These are phyloP conservation scores for Spatulosminthurus flaviceps DNA, from an alignment of 2,888 invertebrate species.

Conservation along the genomic window DNA sequence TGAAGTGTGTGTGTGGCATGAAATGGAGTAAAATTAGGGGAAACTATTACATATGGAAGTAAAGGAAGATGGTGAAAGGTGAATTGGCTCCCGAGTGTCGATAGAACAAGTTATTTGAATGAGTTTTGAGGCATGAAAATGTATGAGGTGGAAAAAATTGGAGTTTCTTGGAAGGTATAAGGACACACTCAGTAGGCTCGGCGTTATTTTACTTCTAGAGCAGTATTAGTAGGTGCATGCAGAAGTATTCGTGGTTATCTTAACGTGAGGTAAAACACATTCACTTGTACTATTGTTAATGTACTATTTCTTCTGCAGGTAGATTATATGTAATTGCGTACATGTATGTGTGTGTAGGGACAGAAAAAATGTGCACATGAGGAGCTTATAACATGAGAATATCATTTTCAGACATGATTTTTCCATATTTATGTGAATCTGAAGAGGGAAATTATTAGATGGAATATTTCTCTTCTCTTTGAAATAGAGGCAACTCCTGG, in stretches of 20 bases:
- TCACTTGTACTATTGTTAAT: background rate
- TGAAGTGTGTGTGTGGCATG: background rate
- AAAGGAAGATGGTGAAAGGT: slow-evolving; percentile 16
- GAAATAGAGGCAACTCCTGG: no score
- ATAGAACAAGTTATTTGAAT: slow-evolving; percentile 7
- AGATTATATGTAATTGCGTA: background rate
- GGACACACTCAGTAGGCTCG: no score
- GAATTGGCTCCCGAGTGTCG: slow-evolving; percentile 10
- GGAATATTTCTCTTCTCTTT: background rate
- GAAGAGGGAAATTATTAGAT: background rate
- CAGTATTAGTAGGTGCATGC: no score
- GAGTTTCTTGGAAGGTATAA: background rate
- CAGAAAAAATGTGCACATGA: no score
- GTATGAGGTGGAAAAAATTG: slow-evolving; percentile 24
- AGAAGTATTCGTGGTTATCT: background rate
- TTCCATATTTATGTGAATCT: slow-evolving; percentile 1
- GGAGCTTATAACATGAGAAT: background rate
- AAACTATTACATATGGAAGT: background rate
- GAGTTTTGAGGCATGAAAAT: slow-evolving; percentile 19
- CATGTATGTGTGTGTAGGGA: background rate
- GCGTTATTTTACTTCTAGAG: no score
- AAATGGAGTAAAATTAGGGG: slow-evolving; percentile 2
- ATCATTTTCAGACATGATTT: slow-evolving; percentile 4
- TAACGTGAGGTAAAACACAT: background rate
- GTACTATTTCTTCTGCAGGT: background rate